Conservation (phyloP, 2,113 vertebrate genomes). For the Colistium nudipinnis region DNA sequence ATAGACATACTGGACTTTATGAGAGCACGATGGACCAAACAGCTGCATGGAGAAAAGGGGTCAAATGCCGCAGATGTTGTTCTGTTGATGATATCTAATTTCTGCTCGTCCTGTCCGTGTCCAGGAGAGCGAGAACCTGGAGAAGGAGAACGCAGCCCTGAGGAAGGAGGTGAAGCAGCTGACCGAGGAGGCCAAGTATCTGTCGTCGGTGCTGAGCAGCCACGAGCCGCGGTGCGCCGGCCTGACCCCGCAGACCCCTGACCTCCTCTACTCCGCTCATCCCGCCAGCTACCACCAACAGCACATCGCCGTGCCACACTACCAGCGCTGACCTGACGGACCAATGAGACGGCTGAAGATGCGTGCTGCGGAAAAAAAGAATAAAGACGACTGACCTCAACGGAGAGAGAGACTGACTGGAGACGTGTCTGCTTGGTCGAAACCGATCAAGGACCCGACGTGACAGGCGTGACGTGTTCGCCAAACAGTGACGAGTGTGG, state of each 20-base stretch:
- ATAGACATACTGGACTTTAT: no score
- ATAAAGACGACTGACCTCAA: conserved; percentile 68
- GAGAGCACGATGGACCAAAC: no score
- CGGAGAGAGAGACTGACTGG: conserved; percentile 41
- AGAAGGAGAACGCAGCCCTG: conserved; percentile 92
- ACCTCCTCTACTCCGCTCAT: conserved; percentile 85
- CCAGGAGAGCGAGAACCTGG: conserved; percentile 95
- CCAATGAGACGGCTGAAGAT: conserved; percentile 28
- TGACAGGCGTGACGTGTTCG: conserved; percentile 21
- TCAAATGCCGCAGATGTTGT: neutral
- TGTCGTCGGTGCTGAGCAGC: conserved; percentile 88
- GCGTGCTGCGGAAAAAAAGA: conserved; percentile 27
- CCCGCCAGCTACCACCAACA: conserved; percentile 86
- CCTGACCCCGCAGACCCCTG: conserved; percentile 80
- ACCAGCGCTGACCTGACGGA: conserved; percentile 85
- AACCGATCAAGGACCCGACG: conserved; percentile 8
- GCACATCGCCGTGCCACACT: conserved; percentile 90
- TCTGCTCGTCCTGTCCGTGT: conserved; percentile 3
- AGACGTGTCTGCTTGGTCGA: conserved; percentile 25
- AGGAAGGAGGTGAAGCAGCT: conserved; percentile 94
- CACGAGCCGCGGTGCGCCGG: conserved; percentile 91
- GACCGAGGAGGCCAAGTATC: conserved; percentile 93
- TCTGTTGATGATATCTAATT: no score
- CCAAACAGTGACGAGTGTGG: conserved; percentile 25
- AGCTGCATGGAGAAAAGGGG: no score